Evolutionary conservation across 2,888 invertebrate genomes (phyloP), one percentile per base, ranked within the genome.

Genomic region (Drosophila gaucha): DNA sequence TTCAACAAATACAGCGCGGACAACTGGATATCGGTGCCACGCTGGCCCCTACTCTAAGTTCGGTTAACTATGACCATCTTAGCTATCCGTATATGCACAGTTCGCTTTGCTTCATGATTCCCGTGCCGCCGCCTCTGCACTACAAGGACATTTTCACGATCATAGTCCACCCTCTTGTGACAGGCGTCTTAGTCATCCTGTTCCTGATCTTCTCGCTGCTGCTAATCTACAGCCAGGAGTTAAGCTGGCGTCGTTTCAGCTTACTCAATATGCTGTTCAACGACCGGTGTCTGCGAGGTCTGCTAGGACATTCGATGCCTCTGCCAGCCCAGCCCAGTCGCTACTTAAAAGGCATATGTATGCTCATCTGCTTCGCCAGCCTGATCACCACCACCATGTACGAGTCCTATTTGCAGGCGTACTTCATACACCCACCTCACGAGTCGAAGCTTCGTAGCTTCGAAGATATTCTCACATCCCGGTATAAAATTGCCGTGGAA

Each of bases 331-430:
- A 67, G 2, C n/a, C 63, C 1, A 59, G 30, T 12, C 44, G 54
- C 0, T 33, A 74, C 0, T 20, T 78, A n/a, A 84, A 71, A 26
- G 36, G 63, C 0, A 39, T 80, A 4, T 64, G 73, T 2, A 16
- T 69, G 2, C 50, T 84, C 0, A 9, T 87, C 0, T 73, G 67
- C 55, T 86, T 72, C 6, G 66, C 78, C 12, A 78, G 88, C 59
- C 26, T 87, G 2, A 64, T 84, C 72, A 63, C 66, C 1, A 75
- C 73, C 26, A 82, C 84, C 35, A 86, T 86, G 88, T 86, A 84
- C 31, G 51, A 50, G 18, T 66, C 74, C 5, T 88, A 72, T 6
- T 28, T 86, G 51, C 70, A 88, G 9, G 38, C 82, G 2, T 64
- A 58, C 16, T 69, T 86, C 16, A 74, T 63, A 0, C 51, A 59